phyloP scores from a whole-genome alignment of 2,888 invertebrate species.

The Teinopalpus imperialis region DNA sequence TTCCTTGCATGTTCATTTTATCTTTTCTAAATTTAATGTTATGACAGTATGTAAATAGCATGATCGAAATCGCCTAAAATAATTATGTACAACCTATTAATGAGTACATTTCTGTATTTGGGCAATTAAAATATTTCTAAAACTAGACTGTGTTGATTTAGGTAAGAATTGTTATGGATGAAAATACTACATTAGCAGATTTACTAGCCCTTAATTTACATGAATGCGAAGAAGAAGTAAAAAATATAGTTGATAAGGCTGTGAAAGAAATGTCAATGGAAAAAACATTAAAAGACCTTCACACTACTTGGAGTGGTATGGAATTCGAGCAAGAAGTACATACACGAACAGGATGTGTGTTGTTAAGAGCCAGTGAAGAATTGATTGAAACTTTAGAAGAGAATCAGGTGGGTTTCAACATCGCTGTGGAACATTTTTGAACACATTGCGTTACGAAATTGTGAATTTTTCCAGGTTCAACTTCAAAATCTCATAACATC shows the following conservation, averaged over 20 bases:
- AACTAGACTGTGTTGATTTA: slow-evolving; percentile 60
- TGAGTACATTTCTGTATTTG: too few relatives aligned
- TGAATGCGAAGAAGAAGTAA: slow-evolving; percentile 98
- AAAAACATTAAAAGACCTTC: slow-evolving; percentile 93
- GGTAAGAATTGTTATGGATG: slow-evolving; percentile 97
- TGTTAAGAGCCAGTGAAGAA: slow-evolving; percentile 96
- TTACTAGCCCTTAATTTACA: slow-evolving; percentile 95
- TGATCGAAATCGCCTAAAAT: not conserved
- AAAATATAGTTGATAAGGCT: slow-evolving; percentile 98
- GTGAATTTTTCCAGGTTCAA: slow-evolving; percentile 84
- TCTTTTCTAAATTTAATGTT: not conserved
- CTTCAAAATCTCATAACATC: slow-evolving; percentile 98
- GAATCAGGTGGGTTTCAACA: slow-evolving; percentile 88
- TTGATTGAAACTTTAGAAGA: slow-evolving; percentile 98
- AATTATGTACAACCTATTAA: too few relatives aligned
- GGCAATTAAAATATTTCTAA: too few relatives aligned
- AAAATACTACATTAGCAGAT: slow-evolving; percentile 95
- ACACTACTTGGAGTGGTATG: slow-evolving; percentile 96
- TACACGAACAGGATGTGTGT: slow-evolving; percentile 91
- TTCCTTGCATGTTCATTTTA: slow-evolving; percentile 11
- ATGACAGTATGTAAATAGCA: slow-evolving; percentile 13
- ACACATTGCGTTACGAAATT: not conserved
- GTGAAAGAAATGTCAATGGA: slow-evolving; percentile 99
- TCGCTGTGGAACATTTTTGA: not conserved
- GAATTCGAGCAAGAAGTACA: slow-evolving; percentile 96